Evolutionary conservation across 1,140 invertebrate genomes (phyloP).

Genomic region (Berghia stephanieae): DNA sequence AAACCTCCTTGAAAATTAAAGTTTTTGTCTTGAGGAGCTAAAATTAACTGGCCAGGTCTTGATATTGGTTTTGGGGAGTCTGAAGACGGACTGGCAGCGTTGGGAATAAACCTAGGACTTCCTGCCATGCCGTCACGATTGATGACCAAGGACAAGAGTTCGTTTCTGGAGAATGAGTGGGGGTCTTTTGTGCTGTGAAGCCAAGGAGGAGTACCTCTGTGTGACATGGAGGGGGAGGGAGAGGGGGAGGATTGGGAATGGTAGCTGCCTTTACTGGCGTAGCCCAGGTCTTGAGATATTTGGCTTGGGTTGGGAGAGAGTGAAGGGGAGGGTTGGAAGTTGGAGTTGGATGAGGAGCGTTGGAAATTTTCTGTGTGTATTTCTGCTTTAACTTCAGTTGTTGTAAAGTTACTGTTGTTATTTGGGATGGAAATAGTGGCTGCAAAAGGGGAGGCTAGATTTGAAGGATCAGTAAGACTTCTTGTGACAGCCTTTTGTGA

Average conservation of each 20-base stretch:
- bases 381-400: neutral
- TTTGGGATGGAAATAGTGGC: no score
- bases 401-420: no score
- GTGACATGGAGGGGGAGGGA: slow-evolving; percentile 23
- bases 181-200: slow-evolving; percentile 20
- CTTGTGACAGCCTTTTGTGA: no score
- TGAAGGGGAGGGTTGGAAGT: slow-evolving; percentile 13
- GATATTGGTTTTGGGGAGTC: slow-evolving; percentile 17
- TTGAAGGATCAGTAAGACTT: no score
- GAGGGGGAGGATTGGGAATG: slow-evolving; percentile 31
- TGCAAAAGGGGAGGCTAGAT: no score
- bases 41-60: slow-evolving; percentile 53
- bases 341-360: no score
- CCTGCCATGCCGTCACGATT: slow-evolving; percentile 12
- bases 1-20: slow-evolving; percentile 51
- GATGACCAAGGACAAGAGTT: slow-evolving; percentile 10
- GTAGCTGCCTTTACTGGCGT: slow-evolving; percentile 26
- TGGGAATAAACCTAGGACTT: neutral
- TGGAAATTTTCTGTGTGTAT: neutral
- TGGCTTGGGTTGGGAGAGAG: slow-evolving; percentile 28
- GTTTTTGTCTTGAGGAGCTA: slow-evolving; percentile 52
- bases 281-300: slow-evolving; percentile 26
- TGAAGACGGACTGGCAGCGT: neutral
- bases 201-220: slow-evolving; percentile 16
- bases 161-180: slow-evolving; percentile 8